Evolutionary conservation across 1,140 invertebrate species (phyloP), one percentile per base, ranked within the genome.

Genomic region (Anadara kagoshimensis): DNA sequence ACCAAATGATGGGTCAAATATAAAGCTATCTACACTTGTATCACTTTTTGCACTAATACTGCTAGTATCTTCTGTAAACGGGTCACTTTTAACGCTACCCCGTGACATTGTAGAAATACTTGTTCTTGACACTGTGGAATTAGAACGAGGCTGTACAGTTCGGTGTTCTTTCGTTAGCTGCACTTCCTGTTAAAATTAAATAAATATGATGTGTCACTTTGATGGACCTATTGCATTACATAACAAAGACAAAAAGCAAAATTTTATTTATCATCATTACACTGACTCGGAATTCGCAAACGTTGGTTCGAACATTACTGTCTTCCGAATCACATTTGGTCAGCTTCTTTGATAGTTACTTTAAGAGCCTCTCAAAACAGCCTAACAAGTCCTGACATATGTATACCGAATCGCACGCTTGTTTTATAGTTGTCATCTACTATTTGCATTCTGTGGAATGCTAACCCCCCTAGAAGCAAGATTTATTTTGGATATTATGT

Each of bases 1-100:
- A 86, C 85, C 85, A 78, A 86, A 85, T 53, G 81, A 79, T 14
- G 81, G 82, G 59, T 86, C 85, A 72, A 86, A 85, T 22, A 84
- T 77, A 20, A 79, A 77, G 61, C 85, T 85, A 67, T 86, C 85
- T 1, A 82, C 80, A 68, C 85, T 86, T 14, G 82, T 85, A 44
- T 86, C 85, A 66, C 85, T 86, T 10, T 77, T 76, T 10, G 82
- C 83, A 56, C 85, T 86, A 29, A 86, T 84, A 69, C 83, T 85
- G 74, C 83, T 85, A 20, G 82, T 86, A 57, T 86, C 85, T 47
- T 86, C 85, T 3, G 80, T 81, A 29, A 83, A 74, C 0, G 78
- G 81, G 18, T 86, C 85, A 72, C 82, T 85, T 66, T 78, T 80
- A 51, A 84, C 80, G 62, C 82, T 86, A 7, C 78, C 81, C 20